These are phyloP conservation scores for Leptinotarsa peninsularis DNA, from an alignment of 2,888 invertebrate genomes.

Conservation along the genomic window DNA sequence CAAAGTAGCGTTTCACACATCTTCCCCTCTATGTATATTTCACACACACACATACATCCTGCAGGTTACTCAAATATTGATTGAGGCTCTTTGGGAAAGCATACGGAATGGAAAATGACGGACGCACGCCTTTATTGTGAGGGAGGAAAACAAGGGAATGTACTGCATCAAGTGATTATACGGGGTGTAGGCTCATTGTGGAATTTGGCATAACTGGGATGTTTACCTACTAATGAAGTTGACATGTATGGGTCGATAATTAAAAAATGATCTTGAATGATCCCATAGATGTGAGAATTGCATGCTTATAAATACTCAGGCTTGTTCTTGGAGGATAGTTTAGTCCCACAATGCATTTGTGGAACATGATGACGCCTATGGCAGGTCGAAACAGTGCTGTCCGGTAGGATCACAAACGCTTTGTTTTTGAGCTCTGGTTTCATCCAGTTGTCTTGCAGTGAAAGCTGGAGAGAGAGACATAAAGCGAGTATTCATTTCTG, in stretches of 20 bases:
- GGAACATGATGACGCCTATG: too few species aligned
- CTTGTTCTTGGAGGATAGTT: too few species aligned
- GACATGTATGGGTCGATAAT: background rate
- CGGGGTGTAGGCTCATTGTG: background rate
- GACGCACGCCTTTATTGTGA: slow-evolving; percentile 19
- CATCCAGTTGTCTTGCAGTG: too few species aligned
- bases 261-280: background rate
- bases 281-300: too few species aligned
- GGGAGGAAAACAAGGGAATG: slow-evolving; percentile 2
- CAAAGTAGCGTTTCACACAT: slow-evolving; percentile 7
- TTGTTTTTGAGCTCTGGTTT: too few species aligned
- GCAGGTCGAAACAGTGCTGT: too few species aligned
- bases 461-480: too few species aligned
- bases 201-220: background rate
- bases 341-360: too few species aligned
- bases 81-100: slow-evolving; percentile 35
- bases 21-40: slow-evolving; percentile 27
- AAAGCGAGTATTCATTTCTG: too few species aligned
- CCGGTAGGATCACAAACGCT: too few species aligned
- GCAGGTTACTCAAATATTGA: slow-evolving; percentile 40
- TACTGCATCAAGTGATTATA: background rate
- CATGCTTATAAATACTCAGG: too few species aligned
- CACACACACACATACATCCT: slow-evolving; percentile 18
- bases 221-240: too few species aligned
- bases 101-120: slow-evolving; percentile 37